A percentile compares a stretch with the other conserved stretches of the same genome.
These are phyloP conservation scores for Saccostrea echinata DNA, from an alignment of 1,140 invertebrate species.

Conservation along the genomic window DNA sequence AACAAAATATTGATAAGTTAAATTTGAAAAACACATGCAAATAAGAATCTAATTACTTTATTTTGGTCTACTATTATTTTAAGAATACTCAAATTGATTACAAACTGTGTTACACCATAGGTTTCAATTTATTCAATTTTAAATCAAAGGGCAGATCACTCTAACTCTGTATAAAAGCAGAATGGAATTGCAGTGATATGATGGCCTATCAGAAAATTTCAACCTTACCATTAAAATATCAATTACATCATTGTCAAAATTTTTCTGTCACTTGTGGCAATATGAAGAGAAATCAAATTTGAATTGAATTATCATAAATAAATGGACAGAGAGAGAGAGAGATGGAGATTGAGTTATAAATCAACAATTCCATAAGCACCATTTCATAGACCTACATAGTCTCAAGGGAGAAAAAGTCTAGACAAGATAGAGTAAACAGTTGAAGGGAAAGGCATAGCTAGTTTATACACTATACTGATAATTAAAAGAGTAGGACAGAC, in stretches of 20 bases:
- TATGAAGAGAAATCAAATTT: not conserved
- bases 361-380: slow-evolving; percentile 14
- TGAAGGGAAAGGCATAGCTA: not conserved
- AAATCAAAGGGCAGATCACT: too few relatives aligned
- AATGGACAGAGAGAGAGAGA: not conserved
- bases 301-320: too few relatives aligned
- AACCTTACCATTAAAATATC: not conserved
- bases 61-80: too few relatives aligned
- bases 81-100: too few relatives aligned
- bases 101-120: too few relatives aligned
- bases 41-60: too few relatives aligned
- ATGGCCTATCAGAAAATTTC: not conserved
- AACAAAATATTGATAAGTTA: too few relatives aligned
- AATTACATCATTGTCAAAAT: not conserved
- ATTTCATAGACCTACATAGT: not conserved
- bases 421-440: not conserved
- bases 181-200: not conserved
- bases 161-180: too few relatives aligned
- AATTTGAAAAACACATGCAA: too few relatives aligned
- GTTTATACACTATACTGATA: not conserved
- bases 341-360: not conserved
- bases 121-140: too few relatives aligned
- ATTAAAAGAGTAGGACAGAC: too few relatives aligned
- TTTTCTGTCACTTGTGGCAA: slow-evolving; percentile 5
- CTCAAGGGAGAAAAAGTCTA: not conserved